Conservation (phyloP, 1,140 invertebrate genomes). For the Arctopsyche grandis region DNA sequence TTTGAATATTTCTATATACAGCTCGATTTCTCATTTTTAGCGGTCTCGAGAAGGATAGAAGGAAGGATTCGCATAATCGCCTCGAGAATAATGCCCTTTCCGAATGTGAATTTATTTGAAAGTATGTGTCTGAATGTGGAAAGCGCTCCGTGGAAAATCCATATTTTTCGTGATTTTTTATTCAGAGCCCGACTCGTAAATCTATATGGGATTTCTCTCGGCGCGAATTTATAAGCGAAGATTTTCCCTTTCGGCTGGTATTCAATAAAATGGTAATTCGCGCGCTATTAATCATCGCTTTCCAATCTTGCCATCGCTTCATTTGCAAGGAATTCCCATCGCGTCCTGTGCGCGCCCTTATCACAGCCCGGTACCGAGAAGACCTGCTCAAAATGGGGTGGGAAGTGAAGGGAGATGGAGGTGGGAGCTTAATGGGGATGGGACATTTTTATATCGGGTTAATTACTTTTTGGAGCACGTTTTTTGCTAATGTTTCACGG, state of each 20-base stretch:
- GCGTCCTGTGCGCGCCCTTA: slow-evolving; percentile 20
- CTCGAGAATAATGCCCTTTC: background rate
- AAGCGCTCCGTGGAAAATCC: slow-evolving; percentile 1
- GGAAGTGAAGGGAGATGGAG: background rate
- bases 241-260: slow-evolving; percentile 50
- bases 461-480: slow-evolving; percentile 55
- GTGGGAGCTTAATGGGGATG: background rate
- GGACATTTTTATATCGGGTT: slow-evolving; percentile 54
- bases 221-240: slow-evolving; percentile 49
- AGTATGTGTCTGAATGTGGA: slow-evolving; percentile 11
- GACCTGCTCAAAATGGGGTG: background rate
- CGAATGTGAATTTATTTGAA: slow-evolving; percentile 1
- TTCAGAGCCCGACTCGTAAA: slow-evolving; percentile 33
- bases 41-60: too few species aligned
- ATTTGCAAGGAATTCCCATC: slow-evolving; percentile 55
- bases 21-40: too few species aligned
- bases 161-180: slow-evolving; percentile 22
- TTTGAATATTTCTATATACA: too few species aligned
- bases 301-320: slow-evolving; percentile 55
- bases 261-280: slow-evolving; percentile 55
- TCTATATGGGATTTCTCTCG: slow-evolving; percentile 35
- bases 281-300: slow-evolving; percentile 54
- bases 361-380: slow-evolving; percentile 14
- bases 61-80: too few species aligned
- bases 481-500: slow-evolving; percentile 51